These are phyloP conservation scores for Gonioctena quinquepunctata DNA, from an alignment of 1,140 invertebrate species.

Conservation along the genomic window DNA sequence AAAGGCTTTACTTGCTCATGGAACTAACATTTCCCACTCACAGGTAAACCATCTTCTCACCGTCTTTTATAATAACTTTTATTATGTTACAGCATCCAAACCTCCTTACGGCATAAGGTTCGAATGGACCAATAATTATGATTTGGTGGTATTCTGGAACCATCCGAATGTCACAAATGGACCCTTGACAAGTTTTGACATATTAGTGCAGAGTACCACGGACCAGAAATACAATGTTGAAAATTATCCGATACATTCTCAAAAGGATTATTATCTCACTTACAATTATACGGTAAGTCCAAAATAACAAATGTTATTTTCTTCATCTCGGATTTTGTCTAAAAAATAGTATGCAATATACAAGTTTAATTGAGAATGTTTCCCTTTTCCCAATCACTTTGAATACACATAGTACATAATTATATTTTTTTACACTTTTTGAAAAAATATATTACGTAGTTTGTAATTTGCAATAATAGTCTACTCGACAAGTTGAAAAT, in stretches of 20 bases:
- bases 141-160: conserved; percentile 18
- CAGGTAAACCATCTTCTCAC: too few species aligned
- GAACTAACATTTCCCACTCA: too few species aligned
- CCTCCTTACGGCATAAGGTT: conserved; percentile 2
- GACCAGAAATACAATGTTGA: not conserved
- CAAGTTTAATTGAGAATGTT: not conserved
- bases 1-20: too few species aligned
- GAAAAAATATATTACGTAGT: too few species aligned
- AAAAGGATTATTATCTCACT: not conserved
- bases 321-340: too few species aligned
- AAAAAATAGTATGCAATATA: not conserved
- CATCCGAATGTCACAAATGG: conserved; percentile 26
- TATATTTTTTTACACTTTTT: too few species aligned
- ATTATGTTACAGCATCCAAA: conserved; percentile 12
- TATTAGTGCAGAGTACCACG: not conserved
- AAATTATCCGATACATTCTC: not conserved
- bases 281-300: not conserved
- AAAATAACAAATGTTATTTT: not conserved
- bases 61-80: not conserved
- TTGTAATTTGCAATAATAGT: too few species aligned
- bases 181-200: not conserved
- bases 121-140: not conserved
- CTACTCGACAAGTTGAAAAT: too few species aligned
- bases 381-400: not conserved
- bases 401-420: too few species aligned